phyloP scores from a whole-genome alignment of 2,797 vertebrate genomes.

The Tangara arthus region DNA sequence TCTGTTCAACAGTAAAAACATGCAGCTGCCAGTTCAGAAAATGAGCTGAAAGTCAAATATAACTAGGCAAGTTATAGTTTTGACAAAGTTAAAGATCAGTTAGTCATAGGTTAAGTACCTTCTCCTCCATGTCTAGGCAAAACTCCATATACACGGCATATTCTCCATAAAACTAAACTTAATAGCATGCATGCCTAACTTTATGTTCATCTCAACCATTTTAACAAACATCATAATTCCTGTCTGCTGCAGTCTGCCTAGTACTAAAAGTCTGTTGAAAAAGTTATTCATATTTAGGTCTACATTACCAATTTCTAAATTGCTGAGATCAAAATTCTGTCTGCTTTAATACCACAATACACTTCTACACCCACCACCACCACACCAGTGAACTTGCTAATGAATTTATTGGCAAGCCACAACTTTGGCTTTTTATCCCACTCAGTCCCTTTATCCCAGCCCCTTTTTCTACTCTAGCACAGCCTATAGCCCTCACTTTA shows the following conservation, averaged over 20 bases:
- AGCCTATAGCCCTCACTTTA: background rate
- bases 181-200: background rate
- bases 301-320: background rate
- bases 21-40: background rate
- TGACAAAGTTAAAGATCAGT: background rate
- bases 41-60: background rate
- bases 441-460: background rate
- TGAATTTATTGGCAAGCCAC: background rate
- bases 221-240: background rate
- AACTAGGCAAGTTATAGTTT: too few species aligned
- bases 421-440: background rate
- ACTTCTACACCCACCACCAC: background rate
- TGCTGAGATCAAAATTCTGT: background rate
- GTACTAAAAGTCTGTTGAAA: background rate
- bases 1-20: background rate
- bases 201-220: background rate
- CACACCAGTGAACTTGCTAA: background rate
- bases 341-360: background rate
- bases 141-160: background rate
- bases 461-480: fast-evolving
- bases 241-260: background rate
- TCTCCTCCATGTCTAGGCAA: background rate
- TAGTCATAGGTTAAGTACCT: background rate
- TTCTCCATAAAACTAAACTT: background rate
- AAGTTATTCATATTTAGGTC: background rate